Conservation (phyloP, 2,113 vertebrate species). For the Pygoscelis antarcticus region DNA sequence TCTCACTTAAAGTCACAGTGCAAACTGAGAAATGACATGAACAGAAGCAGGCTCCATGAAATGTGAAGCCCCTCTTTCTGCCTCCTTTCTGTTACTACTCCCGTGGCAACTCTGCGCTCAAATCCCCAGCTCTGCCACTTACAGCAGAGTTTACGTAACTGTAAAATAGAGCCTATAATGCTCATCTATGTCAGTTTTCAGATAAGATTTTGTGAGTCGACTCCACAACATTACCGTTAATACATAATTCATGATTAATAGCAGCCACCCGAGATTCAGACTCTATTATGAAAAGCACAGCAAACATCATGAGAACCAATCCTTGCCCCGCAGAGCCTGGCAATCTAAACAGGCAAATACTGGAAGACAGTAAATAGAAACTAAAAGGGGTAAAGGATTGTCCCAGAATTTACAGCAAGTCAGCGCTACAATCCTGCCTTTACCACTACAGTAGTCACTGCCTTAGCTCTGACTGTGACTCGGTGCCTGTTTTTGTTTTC, state of each 20-base stretch:
- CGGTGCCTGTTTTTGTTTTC: background rate
- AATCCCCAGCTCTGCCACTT: background rate
- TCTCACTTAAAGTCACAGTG: background rate
- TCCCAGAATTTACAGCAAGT: background rate
- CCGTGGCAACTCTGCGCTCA: background rate
- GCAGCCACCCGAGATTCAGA: background rate
- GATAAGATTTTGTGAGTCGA: background rate
- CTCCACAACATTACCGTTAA: background rate
- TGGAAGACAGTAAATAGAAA: background rate
- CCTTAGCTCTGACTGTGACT: background rate
- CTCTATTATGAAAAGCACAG: background rate
- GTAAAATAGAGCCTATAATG: background rate
- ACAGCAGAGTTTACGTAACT: background rate
- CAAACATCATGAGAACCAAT: background rate
- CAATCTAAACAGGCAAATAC: background rate
- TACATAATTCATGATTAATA: slow-evolving; percentile 9
- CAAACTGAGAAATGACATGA: background rate
- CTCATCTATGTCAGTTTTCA: background rate
- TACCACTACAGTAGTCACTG: background rate
- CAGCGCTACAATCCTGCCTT: background rate
- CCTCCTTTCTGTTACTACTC: background rate
- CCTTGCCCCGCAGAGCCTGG: background rate
- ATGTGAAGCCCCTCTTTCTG: background rate
- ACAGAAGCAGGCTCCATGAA: background rate
- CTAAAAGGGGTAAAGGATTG: background rate